A percentile compares a stretch with the other conserved stretches of the same genome.
Evolutionary conservation across 2,888 invertebrate species (phyloP).

Genomic region (Balanococcus diminutus): DNA sequence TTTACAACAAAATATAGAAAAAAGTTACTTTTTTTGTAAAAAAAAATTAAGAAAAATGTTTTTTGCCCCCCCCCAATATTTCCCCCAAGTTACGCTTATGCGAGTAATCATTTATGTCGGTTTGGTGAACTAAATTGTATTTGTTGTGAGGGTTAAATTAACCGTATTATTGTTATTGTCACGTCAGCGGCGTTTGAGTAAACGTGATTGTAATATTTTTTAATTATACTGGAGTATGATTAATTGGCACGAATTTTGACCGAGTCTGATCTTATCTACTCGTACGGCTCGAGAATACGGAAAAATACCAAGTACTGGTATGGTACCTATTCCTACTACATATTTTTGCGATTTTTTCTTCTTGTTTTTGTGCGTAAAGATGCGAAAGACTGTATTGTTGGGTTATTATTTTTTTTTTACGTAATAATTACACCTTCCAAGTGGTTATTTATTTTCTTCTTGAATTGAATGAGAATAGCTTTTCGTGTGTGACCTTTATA

Average conservation of each 20-base stretch:
- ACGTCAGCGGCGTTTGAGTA: not conserved
- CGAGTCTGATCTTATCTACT: not conserved
- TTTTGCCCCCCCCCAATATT: not conserved
- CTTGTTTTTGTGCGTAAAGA: not conserved
- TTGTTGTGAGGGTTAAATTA: not conserved
- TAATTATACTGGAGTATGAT: not conserved
- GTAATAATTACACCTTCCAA: slow-evolving; percentile 33
- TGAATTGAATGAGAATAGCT: not conserved
- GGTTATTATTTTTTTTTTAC: not conserved
- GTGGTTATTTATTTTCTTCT: slow-evolving; percentile 37
- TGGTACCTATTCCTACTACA: not conserved
- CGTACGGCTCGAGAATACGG: not conserved
- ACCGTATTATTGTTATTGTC: not conserved
- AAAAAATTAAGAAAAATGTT: no score
- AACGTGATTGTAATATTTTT: not conserved
- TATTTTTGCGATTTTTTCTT: not conserved
- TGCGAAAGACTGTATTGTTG: not conserved
- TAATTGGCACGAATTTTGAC: slow-evolving; percentile 12
- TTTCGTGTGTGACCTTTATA: slow-evolving; percentile 41
- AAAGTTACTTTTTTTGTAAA: no score
- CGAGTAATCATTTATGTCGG: not conserved
- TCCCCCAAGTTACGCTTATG: no score
- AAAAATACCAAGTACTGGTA: not conserved
- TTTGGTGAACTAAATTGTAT: not conserved
- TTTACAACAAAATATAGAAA: no score